Base-by-base conservation (phyloP, 2,797 vertebrate genomes). In the Epinephelus malabaricus region DNA sequence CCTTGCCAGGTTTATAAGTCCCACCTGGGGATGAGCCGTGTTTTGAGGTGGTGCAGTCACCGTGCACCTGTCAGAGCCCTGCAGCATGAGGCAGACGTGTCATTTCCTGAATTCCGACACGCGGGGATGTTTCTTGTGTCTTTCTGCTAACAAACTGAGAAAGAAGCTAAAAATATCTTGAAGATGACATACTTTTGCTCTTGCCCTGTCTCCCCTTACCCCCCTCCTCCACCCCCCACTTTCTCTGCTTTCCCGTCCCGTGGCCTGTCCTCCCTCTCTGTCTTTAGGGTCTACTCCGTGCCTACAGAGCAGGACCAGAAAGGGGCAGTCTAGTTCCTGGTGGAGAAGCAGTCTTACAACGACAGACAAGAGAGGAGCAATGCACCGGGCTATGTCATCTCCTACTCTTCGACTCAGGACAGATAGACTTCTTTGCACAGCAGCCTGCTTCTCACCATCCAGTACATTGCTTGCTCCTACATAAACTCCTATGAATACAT, bases 261-360 rank as follows among this genome's bases (percentile, higher is more conserved):
- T 54, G 54, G 12, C 40, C 64, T 76, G 43, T 55, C 47, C 55
- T 81, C 23, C 14, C 38, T 79, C 23, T 79, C 53, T 83, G 17
- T 79, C 59, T 66, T 66, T 80, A 96, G 96, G 86, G 81, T 95
- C 70, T 96, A 96, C 90, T 85, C 91, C 2, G 94, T 94, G 67
- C 96, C 96, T 3, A 78, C 85, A 49, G 95, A 96, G 68, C 96
- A 96, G 89, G 83, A 87, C 59, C 88, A 94, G 83, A 96, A 96
- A 93, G 90, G 23, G 18, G 75, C 87, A 23, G 74, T 95, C 79
- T 95, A 95, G 86, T 81, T 86, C 67, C 83, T 67, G 82, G 73
- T 71, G 69, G 79, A 70, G 66, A 49, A 62, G 62, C 66, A 40
- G 71, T 78, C 75, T 54, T 18, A 14, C 56, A 74, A 71, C 76